Percentiles rank a stretch among this genome's conserved stretches.
phyloP scores from a whole-genome alignment of 2,888 invertebrate species.

The Byasa hedistus region DNA sequence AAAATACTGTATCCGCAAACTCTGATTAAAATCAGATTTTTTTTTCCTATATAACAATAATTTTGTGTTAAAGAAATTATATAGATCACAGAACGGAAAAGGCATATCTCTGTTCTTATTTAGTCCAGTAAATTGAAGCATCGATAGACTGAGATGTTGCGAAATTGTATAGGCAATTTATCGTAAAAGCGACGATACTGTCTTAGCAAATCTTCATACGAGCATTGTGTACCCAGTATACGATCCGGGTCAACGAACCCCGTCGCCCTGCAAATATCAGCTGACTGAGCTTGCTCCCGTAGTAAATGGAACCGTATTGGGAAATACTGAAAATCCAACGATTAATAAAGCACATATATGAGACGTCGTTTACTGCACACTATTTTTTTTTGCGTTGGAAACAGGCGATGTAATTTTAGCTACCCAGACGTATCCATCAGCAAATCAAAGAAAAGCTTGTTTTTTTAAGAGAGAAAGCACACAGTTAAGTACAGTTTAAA shows the following conservation, averaged over 20 bases:
- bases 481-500: too few relatives aligned
- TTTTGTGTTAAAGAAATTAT: not conserved
- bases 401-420: too few relatives aligned
- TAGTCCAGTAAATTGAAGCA: not conserved
- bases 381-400: too few relatives aligned
- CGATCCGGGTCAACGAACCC: conserved; percentile 15
- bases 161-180: conserved; percentile 21
- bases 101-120: not conserved
- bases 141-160: not conserved
- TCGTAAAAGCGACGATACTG: conserved; percentile 13
- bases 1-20: too few relatives aligned
- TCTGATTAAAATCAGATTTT: too few relatives aligned
- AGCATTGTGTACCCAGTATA: not conserved
- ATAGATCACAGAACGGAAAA: not conserved
- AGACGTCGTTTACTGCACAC: conserved; percentile 2
- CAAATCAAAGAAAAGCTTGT: conserved; percentile 3
- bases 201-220: conserved; percentile 23
- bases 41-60: not conserved
- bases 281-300: conserved; percentile 21
- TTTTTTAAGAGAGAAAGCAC: too few relatives aligned
- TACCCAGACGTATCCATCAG: too few relatives aligned
- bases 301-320: conserved; percentile 18
- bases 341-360: conserved; percentile 10
- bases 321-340: conserved; percentile 25
- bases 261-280: conserved; percentile 16